Evolutionary conservation across 1,140 invertebrate species (phyloP).

Genomic region (Eumeta japonica): DNA sequence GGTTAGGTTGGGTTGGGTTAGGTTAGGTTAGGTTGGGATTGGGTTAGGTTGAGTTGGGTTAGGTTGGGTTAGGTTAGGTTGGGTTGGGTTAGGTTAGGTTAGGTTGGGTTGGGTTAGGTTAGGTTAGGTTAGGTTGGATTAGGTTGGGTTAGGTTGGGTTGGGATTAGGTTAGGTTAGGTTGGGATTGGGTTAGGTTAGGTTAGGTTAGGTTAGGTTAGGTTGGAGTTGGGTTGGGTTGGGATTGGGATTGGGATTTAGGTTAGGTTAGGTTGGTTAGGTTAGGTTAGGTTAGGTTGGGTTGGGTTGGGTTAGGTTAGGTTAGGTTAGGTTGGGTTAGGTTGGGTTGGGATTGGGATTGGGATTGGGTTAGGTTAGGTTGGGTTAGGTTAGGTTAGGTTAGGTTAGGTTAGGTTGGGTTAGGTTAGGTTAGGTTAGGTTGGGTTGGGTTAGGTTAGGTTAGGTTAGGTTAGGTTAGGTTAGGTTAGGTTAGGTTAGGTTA

Average conservation of each 20-base stretch:
- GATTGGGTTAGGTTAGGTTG: slow-evolving; percentile 7
- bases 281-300: slow-evolving; percentile 4
- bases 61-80: slow-evolving; percentile 15
- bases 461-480: slow-evolving; percentile 8
- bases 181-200: slow-evolving; percentile 5
- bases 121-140: slow-evolving; percentile 11
- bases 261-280: too few relatives aligned
- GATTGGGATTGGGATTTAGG: slow-evolving; percentile 3
- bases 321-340: slow-evolving; percentile 9
- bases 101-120: slow-evolving; percentile 5
- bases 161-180: too few relatives aligned
- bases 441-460: slow-evolving; percentile 7
- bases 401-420: slow-evolving; percentile 7
- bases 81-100: slow-evolving; percentile 5
- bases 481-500: slow-evolving; percentile 7
- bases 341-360: too few relatives aligned
- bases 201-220: slow-evolving; percentile 4
- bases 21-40: too few relatives aligned
- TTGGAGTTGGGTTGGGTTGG: too few relatives aligned
- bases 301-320: slow-evolving; percentile 8
- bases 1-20: slow-evolving; percentile 20
- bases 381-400: slow-evolving; percentile 6
- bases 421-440: slow-evolving; percentile 7
- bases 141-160: slow-evolving; percentile 5
- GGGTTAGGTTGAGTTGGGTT: slow-evolving; percentile 6